A percentile compares a stretch with the other conserved stretches of the same genome.
phyloP scores from a whole-genome alignment of 2,888 invertebrate genomes.

The Tachina lurida region DNA sequence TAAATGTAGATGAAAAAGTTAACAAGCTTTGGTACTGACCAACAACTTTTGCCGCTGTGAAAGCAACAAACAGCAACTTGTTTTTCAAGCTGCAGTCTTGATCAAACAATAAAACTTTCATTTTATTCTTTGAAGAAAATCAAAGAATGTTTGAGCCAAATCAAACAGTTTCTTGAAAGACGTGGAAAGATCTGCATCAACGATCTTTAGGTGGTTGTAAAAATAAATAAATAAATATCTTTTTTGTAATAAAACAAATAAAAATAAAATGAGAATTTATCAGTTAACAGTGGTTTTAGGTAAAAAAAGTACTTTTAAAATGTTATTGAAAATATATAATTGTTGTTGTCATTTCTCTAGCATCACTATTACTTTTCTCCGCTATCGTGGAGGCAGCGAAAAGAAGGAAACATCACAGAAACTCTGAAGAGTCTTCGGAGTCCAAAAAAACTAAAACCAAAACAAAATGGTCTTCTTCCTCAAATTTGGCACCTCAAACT shows the following conservation, averaged over 20 bases:
- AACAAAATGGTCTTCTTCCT: conserved; percentile 79
- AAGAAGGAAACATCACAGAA: conserved; percentile 75
- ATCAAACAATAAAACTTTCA: conserved; percentile 61
- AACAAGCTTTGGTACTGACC: conserved; percentile 17
- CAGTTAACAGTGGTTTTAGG: conserved; percentile 47
- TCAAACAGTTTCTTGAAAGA: conserved; percentile 53
- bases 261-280: conserved; percentile 56
- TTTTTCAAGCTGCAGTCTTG: conserved; percentile 62
- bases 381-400: conserved; percentile 74
- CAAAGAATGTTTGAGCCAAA: conserved; percentile 51
- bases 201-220: not conserved
- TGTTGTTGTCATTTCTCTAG: conserved; percentile 19
- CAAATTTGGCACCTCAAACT: conserved; percentile 72
- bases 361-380: conserved; percentile 72
- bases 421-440: conserved; percentile 71
- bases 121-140: conserved; percentile 70
- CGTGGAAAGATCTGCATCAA: conserved; percentile 47
- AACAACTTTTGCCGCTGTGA: conserved; percentile 58
- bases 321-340: not conserved
- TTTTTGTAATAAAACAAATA: not conserved
- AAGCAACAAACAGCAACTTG: conserved; percentile 64
- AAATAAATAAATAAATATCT: not conserved
- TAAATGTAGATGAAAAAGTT: not conserved
- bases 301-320: conserved; percentile 16
- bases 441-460: conserved; percentile 77